Conservation (phyloP, 1,140 invertebrate species). For the Thaumetopoea pityocampa region DNA sequence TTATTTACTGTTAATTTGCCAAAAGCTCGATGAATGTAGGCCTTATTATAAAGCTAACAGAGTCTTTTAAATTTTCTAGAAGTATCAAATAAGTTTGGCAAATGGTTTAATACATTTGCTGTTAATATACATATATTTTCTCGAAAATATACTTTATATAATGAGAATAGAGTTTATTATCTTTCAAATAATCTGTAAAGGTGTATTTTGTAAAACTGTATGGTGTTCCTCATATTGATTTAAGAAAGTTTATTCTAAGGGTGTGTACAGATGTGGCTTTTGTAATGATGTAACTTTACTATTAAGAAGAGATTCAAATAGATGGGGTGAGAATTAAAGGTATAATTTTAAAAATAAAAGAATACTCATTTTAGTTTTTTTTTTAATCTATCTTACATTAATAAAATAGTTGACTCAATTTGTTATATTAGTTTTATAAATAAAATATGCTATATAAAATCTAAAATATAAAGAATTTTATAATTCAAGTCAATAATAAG, state of each 20-base stretch:
- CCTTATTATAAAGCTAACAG: constrained; percentile 6
- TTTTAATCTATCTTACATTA: constrained; percentile 7
- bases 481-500: too few species aligned
- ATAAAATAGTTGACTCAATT: too few species aligned
- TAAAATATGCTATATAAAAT: not conserved
- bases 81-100: too few species aligned
- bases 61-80: too few species aligned
- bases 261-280: constrained; percentile 6
- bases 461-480: too few species aligned
- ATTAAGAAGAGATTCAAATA: constrained; percentile 8
- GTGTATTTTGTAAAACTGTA: constrained; percentile 21
- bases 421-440: constrained; percentile 2
- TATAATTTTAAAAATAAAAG: constrained; percentile 10
- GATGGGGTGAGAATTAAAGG: constrained; percentile 14
- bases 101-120: too few species aligned
- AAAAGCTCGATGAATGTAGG: constrained; percentile 13
- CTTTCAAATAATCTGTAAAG: not conserved
- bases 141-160: not conserved
- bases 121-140: too few species aligned
- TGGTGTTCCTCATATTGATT: constrained; percentile 43
- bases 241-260: constrained; percentile 14
- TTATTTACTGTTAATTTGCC: constrained; percentile 4
- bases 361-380: constrained; percentile 8
- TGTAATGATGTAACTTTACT: constrained; percentile 13
- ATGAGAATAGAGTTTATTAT: not conserved